Conservation (phyloP, 2,888 invertebrate species). For the Meteorus cinctellus region DNA sequence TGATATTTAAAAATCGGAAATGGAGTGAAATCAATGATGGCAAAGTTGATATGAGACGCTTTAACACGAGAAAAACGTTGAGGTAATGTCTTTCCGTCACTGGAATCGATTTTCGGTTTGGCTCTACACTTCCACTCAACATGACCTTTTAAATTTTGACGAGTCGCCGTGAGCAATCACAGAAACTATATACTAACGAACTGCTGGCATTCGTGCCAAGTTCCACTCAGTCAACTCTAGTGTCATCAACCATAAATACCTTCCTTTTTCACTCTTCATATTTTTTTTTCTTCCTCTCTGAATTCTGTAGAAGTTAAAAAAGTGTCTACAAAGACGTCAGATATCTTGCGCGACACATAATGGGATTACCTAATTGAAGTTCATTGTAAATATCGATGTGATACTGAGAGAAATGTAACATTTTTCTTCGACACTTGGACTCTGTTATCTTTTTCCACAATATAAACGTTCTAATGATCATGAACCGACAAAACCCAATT, state of each 20-base stretch:
- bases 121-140: neutral
- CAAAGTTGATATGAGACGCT: neutral
- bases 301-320: too few relatives aligned
- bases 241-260: slow-evolving; percentile 28
- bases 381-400: too few relatives aligned
- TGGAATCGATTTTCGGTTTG: neutral
- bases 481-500: too few relatives aligned
- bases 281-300: neutral
- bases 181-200: slow-evolving; percentile 2
- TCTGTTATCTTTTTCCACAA: too few relatives aligned
- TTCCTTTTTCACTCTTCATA: neutral
- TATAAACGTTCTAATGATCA: too few relatives aligned
- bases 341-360: too few relatives aligned
- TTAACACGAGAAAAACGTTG: neutral
- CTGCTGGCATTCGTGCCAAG: slow-evolving; percentile 27
- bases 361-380: too few relatives aligned
- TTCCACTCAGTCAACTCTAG: slow-evolving; percentile 32
- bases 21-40: too few relatives aligned
- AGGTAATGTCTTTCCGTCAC: neutral
- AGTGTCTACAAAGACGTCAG: too few relatives aligned
- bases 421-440: too few relatives aligned
- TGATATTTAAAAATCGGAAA: too few relatives aligned
- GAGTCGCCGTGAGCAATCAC: neutral
- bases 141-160: slow-evolving; percentile 7
- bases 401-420: too few relatives aligned